Evolutionary conservation across 1,140 invertebrate genomes (phyloP).

Genomic region (Leptonema lineaticorne): DNA sequence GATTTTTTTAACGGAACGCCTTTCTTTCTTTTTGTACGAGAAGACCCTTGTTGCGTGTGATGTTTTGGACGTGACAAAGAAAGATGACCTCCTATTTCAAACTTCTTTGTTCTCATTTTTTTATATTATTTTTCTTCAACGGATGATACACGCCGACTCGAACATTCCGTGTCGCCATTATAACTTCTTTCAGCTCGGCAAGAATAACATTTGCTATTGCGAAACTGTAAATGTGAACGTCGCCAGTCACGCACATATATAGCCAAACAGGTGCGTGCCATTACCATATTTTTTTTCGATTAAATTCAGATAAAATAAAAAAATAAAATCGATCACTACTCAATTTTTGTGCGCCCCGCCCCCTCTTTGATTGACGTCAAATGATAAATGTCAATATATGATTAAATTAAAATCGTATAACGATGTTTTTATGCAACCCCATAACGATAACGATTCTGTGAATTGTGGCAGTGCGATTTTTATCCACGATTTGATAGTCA

Average conservation of each 20-base stretch:
- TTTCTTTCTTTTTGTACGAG: slow-evolving; percentile 17
- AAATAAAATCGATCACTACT: background rate
- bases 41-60: slow-evolving; percentile 36
- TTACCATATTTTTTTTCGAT: slow-evolving; percentile 7
- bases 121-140: slow-evolving; percentile 16
- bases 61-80: slow-evolving; percentile 37
- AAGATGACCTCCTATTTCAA: slow-evolving; percentile 35
- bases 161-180: slow-evolving; percentile 25
- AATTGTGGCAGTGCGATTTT: background rate
- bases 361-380: no score
- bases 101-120: slow-evolving; percentile 30
- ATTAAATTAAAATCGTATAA: no score
- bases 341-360: no score
- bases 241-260: background rate
- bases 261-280: background rate
- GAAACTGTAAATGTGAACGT: background rate
- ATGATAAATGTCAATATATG: slow-evolving; percentile 9
- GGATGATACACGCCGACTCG: slow-evolving; percentile 25
- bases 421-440: background rate
- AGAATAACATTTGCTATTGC: slow-evolving; percentile 11
- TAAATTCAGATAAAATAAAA: background rate
- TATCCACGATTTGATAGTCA: slow-evolving; percentile 15
- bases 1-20: background rate
- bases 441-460: background rate
- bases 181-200: slow-evolving; percentile 11